Percentiles rank a stretch among this genome's conserved stretches.
Evolutionary conservation across 2,797 vertebrate genomes (phyloP).

Genomic region (Gymnoscopelus braueri): DNA sequence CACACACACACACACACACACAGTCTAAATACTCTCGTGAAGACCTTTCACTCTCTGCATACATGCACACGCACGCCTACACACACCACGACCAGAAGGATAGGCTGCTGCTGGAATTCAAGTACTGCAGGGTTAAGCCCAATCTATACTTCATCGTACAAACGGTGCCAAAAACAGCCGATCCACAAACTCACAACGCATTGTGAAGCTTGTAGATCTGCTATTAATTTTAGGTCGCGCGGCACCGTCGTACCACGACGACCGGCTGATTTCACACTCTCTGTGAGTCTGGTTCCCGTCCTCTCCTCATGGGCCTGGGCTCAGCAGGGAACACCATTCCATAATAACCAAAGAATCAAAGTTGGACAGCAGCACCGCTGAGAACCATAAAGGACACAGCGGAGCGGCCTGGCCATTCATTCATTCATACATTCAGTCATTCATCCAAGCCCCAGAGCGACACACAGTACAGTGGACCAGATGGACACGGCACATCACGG

Average conservation of each 20-base stretch:
- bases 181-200: too few relatives aligned
- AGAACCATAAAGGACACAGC: conserved; percentile 76
- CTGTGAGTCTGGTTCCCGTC: conserved; percentile 72
- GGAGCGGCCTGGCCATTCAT: conserved; percentile 74
- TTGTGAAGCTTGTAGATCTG: too few relatives aligned
- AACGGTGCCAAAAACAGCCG: too few relatives aligned
- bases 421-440: conserved; percentile 40
- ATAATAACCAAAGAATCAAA: conserved; percentile 83
- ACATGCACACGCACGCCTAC: neutral
- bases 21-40: conserved; percentile 1
- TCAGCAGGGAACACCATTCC: conserved; percentile 76
- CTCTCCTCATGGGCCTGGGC: conserved; percentile 67
- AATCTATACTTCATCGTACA: too few relatives aligned
- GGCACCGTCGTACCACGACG: conserved; percentile 55
- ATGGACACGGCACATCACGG: conserved; percentile 75
- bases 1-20: neutral
- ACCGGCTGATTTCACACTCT: conserved; percentile 74
- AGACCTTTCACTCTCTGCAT: neutral
- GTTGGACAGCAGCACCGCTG: conserved; percentile 78
- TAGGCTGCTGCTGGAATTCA: too few relatives aligned
- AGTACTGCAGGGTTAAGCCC: too few relatives aligned
- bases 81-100: neutral
- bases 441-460: conserved; percentile 68
- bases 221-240: too few relatives aligned
- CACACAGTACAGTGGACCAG: conserved; percentile 60